Base-by-base conservation (phyloP, 1,140 invertebrate genomes). In the Thrips palmi region DNA sequence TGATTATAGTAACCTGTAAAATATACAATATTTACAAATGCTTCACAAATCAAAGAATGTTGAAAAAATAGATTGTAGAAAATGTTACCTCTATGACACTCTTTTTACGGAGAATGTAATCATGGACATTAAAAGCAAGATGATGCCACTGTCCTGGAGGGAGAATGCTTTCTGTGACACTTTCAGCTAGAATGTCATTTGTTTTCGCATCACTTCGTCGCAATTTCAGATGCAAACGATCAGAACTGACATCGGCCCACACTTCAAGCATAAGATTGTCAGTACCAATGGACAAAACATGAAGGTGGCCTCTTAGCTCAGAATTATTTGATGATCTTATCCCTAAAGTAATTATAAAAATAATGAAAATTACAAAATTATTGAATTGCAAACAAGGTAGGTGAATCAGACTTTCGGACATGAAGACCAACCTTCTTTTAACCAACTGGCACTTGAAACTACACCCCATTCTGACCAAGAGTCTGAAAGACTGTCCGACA, bases 71-170 rank as follows among this genome's bases (percentile, higher is more conserved):
- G n/a, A n/a, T n/a, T 33, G 15, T 20, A 17, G 14, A 19, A 37
- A 45, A 43, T 12, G 28, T 38, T 29, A 49, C 47, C 43, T 52
- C 47, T 23, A 52, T 60, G 15, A 73, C 59, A 31, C 63, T 62
- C 36, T 70, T 70, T 38, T 61, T 65, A 6, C 62, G 59, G 42
- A 66, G 56, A 24, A 72, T 55, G 0, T 57, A 62, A 45, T 73
- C 70, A 46, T 62, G 59, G 18, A 72, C 60, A 52, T 71, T 71
- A 15, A 74, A 49, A 17, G 67, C 65, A 24, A 77, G 48, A 49
- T 71, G 67, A 45, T 64, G 62, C 71, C 71, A 74, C 5, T 56
- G 49, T 24, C 60, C 58, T 2, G 59, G 54, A 12, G 64, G 52
- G 22, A 70, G 42, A 27, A 60, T 54, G 11, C 56, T 58, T 29